These are phyloP conservation scores for Pseudopleuronectes americanus DNA, from an alignment of 2,797 vertebrate genomes.

Conservation along the genomic window DNA sequence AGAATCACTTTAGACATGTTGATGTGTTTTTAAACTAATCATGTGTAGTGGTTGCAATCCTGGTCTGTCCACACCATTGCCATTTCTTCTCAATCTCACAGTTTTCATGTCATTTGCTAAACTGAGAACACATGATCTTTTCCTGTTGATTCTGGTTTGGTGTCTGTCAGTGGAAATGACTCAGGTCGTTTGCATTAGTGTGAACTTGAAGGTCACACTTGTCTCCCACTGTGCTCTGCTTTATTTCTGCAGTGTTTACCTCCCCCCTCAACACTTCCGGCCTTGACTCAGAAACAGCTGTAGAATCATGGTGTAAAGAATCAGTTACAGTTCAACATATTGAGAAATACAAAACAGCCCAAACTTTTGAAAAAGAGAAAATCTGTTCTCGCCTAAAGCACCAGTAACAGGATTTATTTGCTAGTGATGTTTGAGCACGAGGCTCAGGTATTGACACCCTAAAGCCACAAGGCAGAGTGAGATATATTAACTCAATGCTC, in stretches of 20 bases:
- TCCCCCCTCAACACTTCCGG: neutral
- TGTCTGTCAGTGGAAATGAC: too few species aligned
- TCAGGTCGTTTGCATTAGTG: neutral
- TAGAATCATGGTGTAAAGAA: neutral
- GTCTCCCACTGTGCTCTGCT: neutral
- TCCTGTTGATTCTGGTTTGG: neutral
- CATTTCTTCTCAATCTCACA: neutral
- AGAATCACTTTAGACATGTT: neutral
- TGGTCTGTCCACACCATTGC: neutral
- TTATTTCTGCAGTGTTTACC: too few species aligned
- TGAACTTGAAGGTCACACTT: neutral
- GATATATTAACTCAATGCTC: too few species aligned
- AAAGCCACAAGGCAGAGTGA: too few species aligned
- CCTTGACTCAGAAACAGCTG: neutral
- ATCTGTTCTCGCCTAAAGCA: too few species aligned
- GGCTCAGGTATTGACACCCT: too few species aligned
- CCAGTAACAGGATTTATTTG: too few species aligned
- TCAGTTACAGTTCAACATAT: neutral
- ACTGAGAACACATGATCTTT: neutral
- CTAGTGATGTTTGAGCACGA: too few species aligned
- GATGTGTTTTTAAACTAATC: neutral
- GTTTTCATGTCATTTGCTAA: neutral
- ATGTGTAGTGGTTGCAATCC: neutral
- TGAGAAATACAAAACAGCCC: neutral
- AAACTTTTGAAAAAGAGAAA: too few species aligned